Percentiles rank a stretch among this genome's conserved stretches.
Conservation (phyloP, 2,113 vertebrate species). For the Felis chaus region DNA sequence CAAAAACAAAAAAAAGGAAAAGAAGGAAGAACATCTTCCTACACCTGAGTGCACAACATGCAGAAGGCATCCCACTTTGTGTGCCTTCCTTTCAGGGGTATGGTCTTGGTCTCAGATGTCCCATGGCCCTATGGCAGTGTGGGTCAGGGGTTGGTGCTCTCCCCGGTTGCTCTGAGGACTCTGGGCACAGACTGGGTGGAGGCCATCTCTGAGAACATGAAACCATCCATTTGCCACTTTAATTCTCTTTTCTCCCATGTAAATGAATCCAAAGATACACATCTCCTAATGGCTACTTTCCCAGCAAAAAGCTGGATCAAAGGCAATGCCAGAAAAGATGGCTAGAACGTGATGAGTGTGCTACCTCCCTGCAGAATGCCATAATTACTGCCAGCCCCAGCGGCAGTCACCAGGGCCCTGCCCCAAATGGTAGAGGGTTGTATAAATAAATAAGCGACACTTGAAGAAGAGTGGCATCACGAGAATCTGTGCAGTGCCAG, state of each 20-base stretch:
- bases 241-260: slow-evolving; percentile 19
- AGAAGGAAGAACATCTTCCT: not conserved
- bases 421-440: not conserved
- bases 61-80: not conserved
- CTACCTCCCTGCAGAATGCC: slow-evolving; percentile 26
- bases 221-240: not conserved
- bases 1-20: not conserved
- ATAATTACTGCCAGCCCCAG: slow-evolving; percentile 58
- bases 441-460: slow-evolving; percentile 26
- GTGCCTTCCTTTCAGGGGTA: not conserved
- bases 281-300: slow-evolving; percentile 74
- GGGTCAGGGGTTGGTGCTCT: not conserved
- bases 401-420: not conserved
- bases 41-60: accelerated
- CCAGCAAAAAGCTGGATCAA: slow-evolving; percentile 62
- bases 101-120: too few relatives aligned
- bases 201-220: slow-evolving; percentile 2
- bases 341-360: not conserved
- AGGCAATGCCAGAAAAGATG: slow-evolving; percentile 11
- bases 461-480: not conserved
- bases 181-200: not conserved
- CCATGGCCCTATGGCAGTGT: not conserved
- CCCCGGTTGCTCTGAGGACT: not conserved
- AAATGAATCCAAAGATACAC: slow-evolving; percentile 68
- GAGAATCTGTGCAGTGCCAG: not conserved